Base-by-base conservation (phyloP, 2,888 invertebrate species). In the Drosophila mimetica region DNA sequence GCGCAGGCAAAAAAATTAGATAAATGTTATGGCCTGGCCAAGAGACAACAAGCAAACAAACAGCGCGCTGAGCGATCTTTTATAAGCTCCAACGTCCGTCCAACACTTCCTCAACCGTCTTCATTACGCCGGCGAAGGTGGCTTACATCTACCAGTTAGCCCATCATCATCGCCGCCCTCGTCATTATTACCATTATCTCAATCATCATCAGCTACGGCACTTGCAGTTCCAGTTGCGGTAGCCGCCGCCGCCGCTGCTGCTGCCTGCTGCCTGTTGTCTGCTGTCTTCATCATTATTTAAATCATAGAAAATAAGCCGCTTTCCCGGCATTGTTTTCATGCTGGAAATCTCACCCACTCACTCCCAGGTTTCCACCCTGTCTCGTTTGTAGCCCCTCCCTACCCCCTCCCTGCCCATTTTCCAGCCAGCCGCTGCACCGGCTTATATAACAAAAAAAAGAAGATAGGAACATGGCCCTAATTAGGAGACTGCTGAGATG, bases 271-370 rank as follows among this genome's bases (percentile, higher is more conserved):
- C 34, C 58, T 61, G 32, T 63, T 63, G 63, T 63, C 58, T 50
- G 86, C 86, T 84, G 88, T 86, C 82, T 79, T 87, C 84, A 77
- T 87, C 84, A 88, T 89, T 90, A 90, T 89, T 89, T 86, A 89
- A 89, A 80, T 87, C 85, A 89, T 88, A 87, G 87, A 83, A 83
- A 88, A 83, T 86, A 89, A 89, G 89, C 90, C 81, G 89, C 90
- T 89, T 90, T 89, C 83, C 86, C 87, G 84, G 72, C 80, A 89
- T 89, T 90, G 90, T 89, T 88, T 86, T 75, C 80, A 82, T 66
- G 77, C 83, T 83, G 76, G 74, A 83, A 87, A 83, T 84, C 86
- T 83, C 81, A 53, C 84, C 76, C 76, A 66, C 66, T 52, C 71
- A 54, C 44, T 48, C 50, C 32, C 57, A 18, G 22, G 20, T 39